phyloP scores from a whole-genome alignment of 37 sponge, comb jelly and placozoan genomes.

The Dysidea cf. avara region DNA sequence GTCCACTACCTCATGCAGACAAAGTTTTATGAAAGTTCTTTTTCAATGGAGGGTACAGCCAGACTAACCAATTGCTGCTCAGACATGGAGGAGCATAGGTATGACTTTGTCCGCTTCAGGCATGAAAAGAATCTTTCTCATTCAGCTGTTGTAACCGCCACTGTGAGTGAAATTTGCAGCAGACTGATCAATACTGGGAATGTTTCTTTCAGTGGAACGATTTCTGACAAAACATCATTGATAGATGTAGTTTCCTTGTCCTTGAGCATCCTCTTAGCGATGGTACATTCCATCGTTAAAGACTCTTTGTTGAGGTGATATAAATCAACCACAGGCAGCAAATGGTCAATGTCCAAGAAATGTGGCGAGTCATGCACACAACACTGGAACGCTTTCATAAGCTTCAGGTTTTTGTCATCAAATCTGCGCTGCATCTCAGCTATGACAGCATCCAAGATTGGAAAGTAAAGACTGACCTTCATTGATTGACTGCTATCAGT shows the following conservation, averaged over 20 bases:
- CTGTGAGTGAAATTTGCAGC: conserved; percentile 10
- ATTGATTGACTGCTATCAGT: conserved; percentile 2
- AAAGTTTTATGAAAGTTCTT: too few species aligned
- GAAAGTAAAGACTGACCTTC: conserved; percentile 3
- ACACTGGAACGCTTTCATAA: conserved; percentile 32
- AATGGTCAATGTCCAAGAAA: conserved; percentile 11
- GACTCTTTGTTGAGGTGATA: conserved; percentile 25
- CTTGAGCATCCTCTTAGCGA: conserved; percentile 36
- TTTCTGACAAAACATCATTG: conserved; percentile 7
- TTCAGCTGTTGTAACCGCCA: conserved; percentile 53
- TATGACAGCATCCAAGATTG: conserved; percentile 4
- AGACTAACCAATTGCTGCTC: conserved; percentile 26
- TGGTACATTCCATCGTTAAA: conserved; percentile 24
- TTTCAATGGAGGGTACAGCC: conserved; percentile 32
- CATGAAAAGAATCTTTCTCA: conserved; percentile 56
- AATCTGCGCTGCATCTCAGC: conserved; percentile 10
- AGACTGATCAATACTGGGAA: too few species aligned
- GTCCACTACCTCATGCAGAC: conserved; percentile 15
- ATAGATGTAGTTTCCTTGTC: conserved; percentile 5
- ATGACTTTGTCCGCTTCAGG: conserved; percentile 39
- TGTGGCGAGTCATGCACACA: conserved; percentile 15
- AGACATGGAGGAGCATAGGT: conserved; percentile 33
- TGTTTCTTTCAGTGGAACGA: conserved; percentile 22
- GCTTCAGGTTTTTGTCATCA: conserved; percentile 6
- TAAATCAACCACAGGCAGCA: conserved; percentile 28